Base-by-base conservation (phyloP, 2,113 vertebrate species). In the Oncorhynchus mykiss region DNA sequence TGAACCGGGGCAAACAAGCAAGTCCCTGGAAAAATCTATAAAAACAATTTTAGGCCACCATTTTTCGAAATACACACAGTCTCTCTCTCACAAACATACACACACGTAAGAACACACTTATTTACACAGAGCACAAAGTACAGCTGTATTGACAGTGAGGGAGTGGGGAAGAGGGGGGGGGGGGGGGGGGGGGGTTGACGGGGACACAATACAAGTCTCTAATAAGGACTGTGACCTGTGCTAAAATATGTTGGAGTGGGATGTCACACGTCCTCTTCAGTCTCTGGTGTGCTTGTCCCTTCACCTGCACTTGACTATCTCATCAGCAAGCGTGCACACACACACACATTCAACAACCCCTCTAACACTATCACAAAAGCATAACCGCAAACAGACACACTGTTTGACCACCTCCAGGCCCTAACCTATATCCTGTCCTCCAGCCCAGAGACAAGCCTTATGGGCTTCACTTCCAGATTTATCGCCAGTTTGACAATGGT, bases 401-500 rank as follows among this genome's bases (percentile, higher is more conserved):
- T 24, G 48, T 5, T 9, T 31, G 24, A 62, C 24, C 24, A 3
- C 12, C 51, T 62, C 51, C 12, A 22, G 62, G 64, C 62, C 22
- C 62, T 39, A 45, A 45, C 8, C 2, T 9, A 11, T 11, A 45
- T 45, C 39, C 2, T 45, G 2, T 45, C 39, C 39, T 18, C 14
- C 79, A 75, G 65, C 68, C 24, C 62, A 64, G 59, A 64, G 59
- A 60, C 70, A 13, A 62, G 18, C 3, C 1, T 12, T 51, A 25
- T 27, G 51, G 45, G 60, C 49, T 13, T 54, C 12, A 54, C 62
- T 59, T 70, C 78, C 51, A 78, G 77, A 79, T 79, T 77, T 74
- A 82, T 78, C 78, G 71, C 71, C 78, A 34, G 48, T n/a, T 24
- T 67, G 25, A 39, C 29, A 69, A 49, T 73, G 64, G 73, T 73